A percentile compares a stretch with the other conserved stretches of the same genome.
Evolutionary conservation across 2,797 vertebrate genomes (phyloP).

Genomic region (Muscicapa striata): DNA sequence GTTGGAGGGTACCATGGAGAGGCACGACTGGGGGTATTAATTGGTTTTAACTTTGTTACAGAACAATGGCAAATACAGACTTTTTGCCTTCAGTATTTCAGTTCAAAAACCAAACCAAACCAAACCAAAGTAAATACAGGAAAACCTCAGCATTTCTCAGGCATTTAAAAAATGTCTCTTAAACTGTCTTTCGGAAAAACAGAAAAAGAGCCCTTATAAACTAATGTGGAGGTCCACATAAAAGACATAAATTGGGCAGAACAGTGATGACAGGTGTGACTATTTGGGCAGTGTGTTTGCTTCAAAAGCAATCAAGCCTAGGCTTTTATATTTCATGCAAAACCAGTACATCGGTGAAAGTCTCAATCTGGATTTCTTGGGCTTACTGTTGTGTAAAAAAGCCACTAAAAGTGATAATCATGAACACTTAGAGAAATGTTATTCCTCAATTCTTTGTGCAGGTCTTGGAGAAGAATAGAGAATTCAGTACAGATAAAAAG

Average conservation of each 20-base stretch:
- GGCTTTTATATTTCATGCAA: not conserved
- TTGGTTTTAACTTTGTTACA: not conserved
- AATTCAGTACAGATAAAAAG: not conserved
- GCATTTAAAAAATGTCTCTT: not conserved
- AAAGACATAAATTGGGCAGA: not conserved
- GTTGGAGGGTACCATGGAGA: not conserved
- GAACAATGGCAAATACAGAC: not conserved
- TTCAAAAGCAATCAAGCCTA: not conserved
- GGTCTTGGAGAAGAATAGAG: not conserved
- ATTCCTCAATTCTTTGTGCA: not conserved
- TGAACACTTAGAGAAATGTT: not conserved
- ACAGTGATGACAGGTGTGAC: not conserved
- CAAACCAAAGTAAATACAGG: not conserved
- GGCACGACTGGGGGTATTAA: not conserved
- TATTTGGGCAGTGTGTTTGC: not conserved
- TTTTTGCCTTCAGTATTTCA: not conserved
- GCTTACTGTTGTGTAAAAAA: not conserved
- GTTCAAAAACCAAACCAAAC: not conserved
- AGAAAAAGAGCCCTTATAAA: not conserved
- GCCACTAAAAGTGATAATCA: not conserved
- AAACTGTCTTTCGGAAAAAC: not conserved
- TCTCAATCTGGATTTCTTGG: not conserved
- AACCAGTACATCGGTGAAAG: not conserved
- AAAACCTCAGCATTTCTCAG: not conserved
- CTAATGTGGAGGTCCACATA: not conserved